phyloP scores from a whole-genome alignment of 2,888 invertebrate species.

The Diaperis boleti region DNA sequence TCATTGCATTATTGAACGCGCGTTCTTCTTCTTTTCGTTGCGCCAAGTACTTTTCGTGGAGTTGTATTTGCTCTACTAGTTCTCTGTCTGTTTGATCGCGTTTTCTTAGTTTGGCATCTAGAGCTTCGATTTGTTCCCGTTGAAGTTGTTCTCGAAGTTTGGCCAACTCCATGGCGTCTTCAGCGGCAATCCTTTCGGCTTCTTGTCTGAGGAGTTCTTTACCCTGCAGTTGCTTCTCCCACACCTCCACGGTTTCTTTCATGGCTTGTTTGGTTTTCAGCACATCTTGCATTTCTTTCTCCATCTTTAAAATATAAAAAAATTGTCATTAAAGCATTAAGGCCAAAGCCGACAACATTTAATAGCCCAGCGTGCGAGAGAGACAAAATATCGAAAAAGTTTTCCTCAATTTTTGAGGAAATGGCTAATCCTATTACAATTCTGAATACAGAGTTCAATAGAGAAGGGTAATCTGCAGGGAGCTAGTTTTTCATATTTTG shows the following conservation, averaged over 20 bases:
- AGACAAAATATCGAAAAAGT: too few species aligned
- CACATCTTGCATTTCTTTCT: conserved; percentile 69
- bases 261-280: conserved; percentile 51
- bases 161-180: conserved; percentile 58
- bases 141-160: conserved; percentile 55
- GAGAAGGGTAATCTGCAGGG: too few species aligned
- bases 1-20: conserved; percentile 58
- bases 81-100: conserved; percentile 55
- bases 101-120: conserved; percentile 51
- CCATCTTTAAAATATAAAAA: conserved; percentile 62
- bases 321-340: too few species aligned
- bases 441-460: too few species aligned
- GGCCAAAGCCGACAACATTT: too few species aligned
- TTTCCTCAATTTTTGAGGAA: too few species aligned
- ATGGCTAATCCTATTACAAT: too few species aligned
- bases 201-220: conserved; percentile 59
- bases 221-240: conserved; percentile 61
- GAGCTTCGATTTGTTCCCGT: conserved; percentile 57
- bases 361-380: too few species aligned
- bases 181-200: conserved; percentile 52
- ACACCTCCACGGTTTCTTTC: conserved; percentile 61
- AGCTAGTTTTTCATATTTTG: too few species aligned
- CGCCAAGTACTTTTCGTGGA: conserved; percentile 54
- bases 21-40: conserved; percentile 60
- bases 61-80: conserved; percentile 58